Percentiles rank a stretch among this genome's conserved stretches.
Conservation (phyloP, 1,140 invertebrate species). For the Cherax quadricarinatus region DNA sequence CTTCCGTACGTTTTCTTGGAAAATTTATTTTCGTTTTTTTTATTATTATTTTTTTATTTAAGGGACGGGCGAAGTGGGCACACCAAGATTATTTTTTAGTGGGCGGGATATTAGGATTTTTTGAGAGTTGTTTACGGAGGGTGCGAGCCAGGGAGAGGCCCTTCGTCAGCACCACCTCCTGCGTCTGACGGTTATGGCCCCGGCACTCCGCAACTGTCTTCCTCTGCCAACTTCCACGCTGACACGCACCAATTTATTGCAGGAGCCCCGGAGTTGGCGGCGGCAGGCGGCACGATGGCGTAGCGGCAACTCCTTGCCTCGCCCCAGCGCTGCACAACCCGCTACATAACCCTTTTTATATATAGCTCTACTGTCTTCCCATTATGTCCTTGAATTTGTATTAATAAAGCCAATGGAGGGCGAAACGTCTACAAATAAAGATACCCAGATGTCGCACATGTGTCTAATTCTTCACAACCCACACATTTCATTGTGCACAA, state of each 20-base stretch:
- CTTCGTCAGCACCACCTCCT: constrained; percentile 56
- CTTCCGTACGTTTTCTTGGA: neutral
- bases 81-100: constrained; percentile 32
- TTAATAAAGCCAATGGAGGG: too few species aligned
- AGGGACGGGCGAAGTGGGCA: neutral
- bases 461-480: too few species aligned
- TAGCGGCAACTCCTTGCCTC: constrained; percentile 20
- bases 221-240: constrained; percentile 53
- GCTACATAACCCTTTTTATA: too few species aligned
- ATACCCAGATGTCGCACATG: too few species aligned
- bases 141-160: constrained; percentile 16
- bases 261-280: constrained; percentile 14
- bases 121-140: constrained; percentile 39
- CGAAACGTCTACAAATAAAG: too few species aligned
- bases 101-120: constrained; percentile 41
- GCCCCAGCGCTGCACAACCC: neutral
- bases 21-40: neutral
- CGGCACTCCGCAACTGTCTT: constrained; percentile 61
- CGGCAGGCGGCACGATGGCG: constrained; percentile 45
- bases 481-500: too few species aligned
- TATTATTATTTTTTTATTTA: neutral
- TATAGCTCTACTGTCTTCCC: too few species aligned
- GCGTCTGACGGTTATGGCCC: constrained; percentile 41
- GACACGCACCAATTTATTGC: constrained; percentile 44
- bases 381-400: too few species aligned